phyloP scores from a whole-genome alignment of 2,888 invertebrate genomes.

The Acronicta leporina region DNA sequence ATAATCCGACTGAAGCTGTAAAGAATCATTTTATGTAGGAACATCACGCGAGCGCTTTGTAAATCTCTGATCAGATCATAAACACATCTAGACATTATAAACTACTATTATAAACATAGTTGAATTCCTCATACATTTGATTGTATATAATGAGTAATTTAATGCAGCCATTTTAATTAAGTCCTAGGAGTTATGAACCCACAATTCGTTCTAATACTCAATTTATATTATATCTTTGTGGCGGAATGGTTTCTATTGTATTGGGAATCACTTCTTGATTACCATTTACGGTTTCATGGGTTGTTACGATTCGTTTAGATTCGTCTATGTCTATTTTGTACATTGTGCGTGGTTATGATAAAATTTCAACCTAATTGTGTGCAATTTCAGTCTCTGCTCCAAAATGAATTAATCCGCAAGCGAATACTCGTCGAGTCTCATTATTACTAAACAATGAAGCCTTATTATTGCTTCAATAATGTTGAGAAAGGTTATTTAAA shows the following conservation, averaged over 20 bases:
- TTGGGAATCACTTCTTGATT: slow-evolving; percentile 23
- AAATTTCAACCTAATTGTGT: too few relatives aligned
- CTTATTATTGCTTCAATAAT: too few relatives aligned
- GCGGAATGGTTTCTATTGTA: slow-evolving; percentile 17
- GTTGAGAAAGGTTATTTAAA: too few relatives aligned
- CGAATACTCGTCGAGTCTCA: too few relatives aligned
- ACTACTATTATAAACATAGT: slow-evolving; percentile 47
- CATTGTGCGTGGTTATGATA: not conserved
- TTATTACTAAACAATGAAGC: too few relatives aligned
- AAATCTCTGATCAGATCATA: slow-evolving; percentile 49
- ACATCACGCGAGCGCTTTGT: slow-evolving; percentile 55
- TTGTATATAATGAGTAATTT: slow-evolving; percentile 41
- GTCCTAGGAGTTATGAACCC: slow-evolving; percentile 36
- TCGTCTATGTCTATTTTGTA: not conserved
- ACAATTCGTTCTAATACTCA: slow-evolving; percentile 29
- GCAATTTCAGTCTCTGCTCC: too few relatives aligned
- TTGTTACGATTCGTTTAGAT: slow-evolving; percentile 2
- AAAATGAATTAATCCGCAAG: too few relatives aligned
- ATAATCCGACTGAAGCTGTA: slow-evolving; percentile 49
- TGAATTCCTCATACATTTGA: slow-evolving; percentile 38
- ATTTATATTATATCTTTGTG: slow-evolving; percentile 26
- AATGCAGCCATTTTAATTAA: slow-evolving; percentile 48
- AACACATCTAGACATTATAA: slow-evolving; percentile 52
- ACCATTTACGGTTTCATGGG: slow-evolving; percentile 16
- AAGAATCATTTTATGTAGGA: slow-evolving; percentile 53